Base-by-base conservation (phyloP, 2,113 vertebrate genomes). In the Microtus richardsoni region DNA sequence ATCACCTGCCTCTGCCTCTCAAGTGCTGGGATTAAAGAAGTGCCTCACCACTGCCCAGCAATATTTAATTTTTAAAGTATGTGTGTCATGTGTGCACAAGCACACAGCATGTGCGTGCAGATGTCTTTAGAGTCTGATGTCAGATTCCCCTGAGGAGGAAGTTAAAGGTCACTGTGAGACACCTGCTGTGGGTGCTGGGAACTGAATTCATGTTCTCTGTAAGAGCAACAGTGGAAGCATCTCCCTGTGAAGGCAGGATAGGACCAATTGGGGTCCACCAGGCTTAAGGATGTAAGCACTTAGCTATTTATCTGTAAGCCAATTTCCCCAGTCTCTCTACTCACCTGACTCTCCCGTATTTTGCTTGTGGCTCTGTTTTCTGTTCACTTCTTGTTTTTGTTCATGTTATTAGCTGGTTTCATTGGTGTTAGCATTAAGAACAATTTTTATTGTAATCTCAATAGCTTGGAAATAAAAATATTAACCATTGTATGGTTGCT, bases 401-500 rank as follows among this genome's bases (percentile, higher is more conserved):
- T 95, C 44, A 62, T 96, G 80, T 88, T 80, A 73, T 79, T 93
- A 79, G 88, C n/a, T 80, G 70, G 71, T 52, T 44, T 93, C 49
- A 36, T 86, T 93, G 95, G 78, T 79, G 85, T 70, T 96, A 95
- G 74, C 66, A 86, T 95, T 96, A 86, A 95, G 77, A 62, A 78
- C 28, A 90, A 77, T 93, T 93, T 95, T 94, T 70, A 78, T 41
- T 82, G 52, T 92, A 41, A 91, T 79, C 49, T 94, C 80, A 49
- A 16, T 88, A 89, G 66, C 92, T 78, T 60, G 24, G 80, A 88
- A 82, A 96, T 96, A 93, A 84, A 96, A 94, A 52, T 58, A 83
- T 90, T 90, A 82, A 28, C 60, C 84, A n/a, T 73, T 84, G 30
- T 80, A 47, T 62, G 54, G 77, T 87, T 89, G 79, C 39, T 10